Evolutionary conservation across 2,888 invertebrate species (phyloP), one percentile per base, ranked within the genome.

Genomic region (Encarsia formosa): DNA sequence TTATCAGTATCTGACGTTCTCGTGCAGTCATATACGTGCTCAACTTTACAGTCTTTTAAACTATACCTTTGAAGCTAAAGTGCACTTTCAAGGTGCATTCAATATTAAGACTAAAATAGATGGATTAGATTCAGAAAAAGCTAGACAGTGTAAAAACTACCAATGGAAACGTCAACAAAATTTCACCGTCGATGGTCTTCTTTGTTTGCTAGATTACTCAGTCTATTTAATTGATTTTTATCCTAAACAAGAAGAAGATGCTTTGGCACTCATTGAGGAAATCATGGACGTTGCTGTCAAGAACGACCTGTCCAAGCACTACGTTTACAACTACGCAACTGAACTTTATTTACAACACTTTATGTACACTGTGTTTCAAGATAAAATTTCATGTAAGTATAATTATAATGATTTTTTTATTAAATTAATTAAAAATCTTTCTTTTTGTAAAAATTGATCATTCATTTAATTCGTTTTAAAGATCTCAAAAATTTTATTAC

Each of bases 41-140:
- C 69, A 72, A 26, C 56, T 71, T 2, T 70, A 66, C 26, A 61
- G 66, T 3, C 40, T 68, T 8, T 65, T 66, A 22, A 54, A 64
- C 11, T 53, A 64, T 24, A 18, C 11, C 1, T 4, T 47, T 1
- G 51, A 61, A 8, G 70, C 73, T 0, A 42, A 65, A 4, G 59
- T 68, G 23, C 65, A 70, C 38, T 74, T 70, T 40, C 41, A 59
- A 11, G 70, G 72, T 5, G 72, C 71, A 0, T 51, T 50, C 16
- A 37, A 31, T 26, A 26, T 26, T 8, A 8, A 11, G 26, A 8
- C 26, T 6, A 26, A 11, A 11, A 11, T 26, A 26, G 26, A 26
- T 6, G 11, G 11, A n/a, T n/a, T 9, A 37, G 58, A 56, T 11
- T 37, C 52, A 5, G 37, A 24, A 1, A 39, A 23, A 26, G 32